Evolutionary conservation across 2,888 invertebrate species (phyloP).

Genomic region (Andrena minutula): DNA sequence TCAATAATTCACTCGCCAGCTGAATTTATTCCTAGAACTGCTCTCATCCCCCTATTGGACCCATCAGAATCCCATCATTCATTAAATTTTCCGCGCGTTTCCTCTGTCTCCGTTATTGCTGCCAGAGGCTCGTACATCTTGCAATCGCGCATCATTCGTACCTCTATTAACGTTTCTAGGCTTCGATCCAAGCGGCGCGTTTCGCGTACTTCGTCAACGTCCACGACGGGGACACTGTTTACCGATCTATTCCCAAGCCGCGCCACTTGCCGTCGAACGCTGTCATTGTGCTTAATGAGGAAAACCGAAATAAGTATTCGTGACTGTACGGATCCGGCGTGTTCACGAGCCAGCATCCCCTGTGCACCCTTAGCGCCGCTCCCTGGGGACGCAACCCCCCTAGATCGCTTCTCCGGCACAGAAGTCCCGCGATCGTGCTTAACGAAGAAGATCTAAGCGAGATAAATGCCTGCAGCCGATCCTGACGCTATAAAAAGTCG

Average conservation of each 20-base stretch:
- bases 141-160: conserved; percentile 14
- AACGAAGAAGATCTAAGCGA: conserved; percentile 73
- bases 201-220: conserved; percentile 32
- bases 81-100: background rate
- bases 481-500: conserved; percentile 54
- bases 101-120: conserved; percentile 13
- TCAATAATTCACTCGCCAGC: background rate
- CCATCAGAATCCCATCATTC: conserved; percentile 25
- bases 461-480: conserved; percentile 57
- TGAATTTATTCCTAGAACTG: conserved; percentile 7
- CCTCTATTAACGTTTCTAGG: conserved; percentile 40
- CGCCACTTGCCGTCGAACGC: conserved; percentile 65
- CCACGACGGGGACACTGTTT: conserved; percentile 39
- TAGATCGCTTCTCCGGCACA: conserved; percentile 49
- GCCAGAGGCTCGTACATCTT: background rate
- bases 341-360: conserved; percentile 44
- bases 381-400: conserved; percentile 59
- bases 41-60: conserved; percentile 7
- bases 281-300: conserved; percentile 73
- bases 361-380: conserved; percentile 62
- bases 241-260: conserved; percentile 49
- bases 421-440: conserved; percentile 55
- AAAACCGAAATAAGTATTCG: conserved; percentile 74
- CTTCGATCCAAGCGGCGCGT: conserved; percentile 40
- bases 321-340: conserved; percentile 37